Evolutionary conservation across 2,888 invertebrate species (phyloP), one percentile per base, ranked within the genome.

Genomic region (Epirrhoe alternata): DNA sequence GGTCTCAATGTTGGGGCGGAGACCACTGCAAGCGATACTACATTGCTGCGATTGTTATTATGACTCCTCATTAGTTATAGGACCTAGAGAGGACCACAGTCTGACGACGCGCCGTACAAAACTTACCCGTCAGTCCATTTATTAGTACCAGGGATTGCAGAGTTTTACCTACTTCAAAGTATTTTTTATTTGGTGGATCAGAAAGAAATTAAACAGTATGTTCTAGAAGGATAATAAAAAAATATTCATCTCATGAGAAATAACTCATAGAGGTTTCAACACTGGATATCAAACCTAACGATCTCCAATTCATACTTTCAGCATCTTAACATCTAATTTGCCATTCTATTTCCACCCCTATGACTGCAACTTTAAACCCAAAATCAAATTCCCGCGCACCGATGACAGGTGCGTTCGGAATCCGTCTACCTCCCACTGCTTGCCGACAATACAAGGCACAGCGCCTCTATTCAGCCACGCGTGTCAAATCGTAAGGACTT

Each of bases 401-500:
- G 70, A 74, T 75, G 90, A 92, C 92, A 93, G 92, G 92, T 93
- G 92, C 88, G 88, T 83, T 87, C 84, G 71, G 84, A 86, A 86
- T 85, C 80, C 85, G 77, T 82, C 64, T 73, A 75, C 90, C 92
- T 91, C 92, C 92, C 92, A 92, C 92, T 88, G 92, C 79, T 86
- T 83, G 84, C 78, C 69, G 66, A 74, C 73, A 74, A 74, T 72
- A 66, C 64, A 45, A 79, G 91, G 90, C 92, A 92, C 85, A 83
- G 83, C 84, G 82, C 77, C 75, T 65, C 86, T 77, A 88, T 89
- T 87, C 81, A 87, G 79, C 71, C 82, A 85, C 87, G 87, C 89
- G 89, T 90, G 91, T 88, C 86, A 85, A 80, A 80, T 76, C 77
- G 79, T 83, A 82, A 89, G 82, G 86, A 91, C 89, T 91, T 92